phyloP scores from a whole-genome alignment of 2,797 vertebrate species.

The Periparus ater region DNA sequence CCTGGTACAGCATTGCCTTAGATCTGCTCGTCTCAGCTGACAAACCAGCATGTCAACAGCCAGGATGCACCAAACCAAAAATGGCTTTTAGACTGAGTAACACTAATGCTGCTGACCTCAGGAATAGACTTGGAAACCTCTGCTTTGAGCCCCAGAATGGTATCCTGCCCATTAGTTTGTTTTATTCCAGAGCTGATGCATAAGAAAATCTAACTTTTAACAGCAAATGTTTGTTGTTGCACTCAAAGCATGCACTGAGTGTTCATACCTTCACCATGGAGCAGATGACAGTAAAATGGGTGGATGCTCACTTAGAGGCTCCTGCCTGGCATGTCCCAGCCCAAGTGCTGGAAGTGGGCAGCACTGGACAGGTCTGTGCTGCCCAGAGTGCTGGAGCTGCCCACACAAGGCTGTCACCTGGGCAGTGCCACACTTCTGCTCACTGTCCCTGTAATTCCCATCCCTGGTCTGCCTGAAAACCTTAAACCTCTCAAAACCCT shows the following conservation, averaged over 20 bases:
- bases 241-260: not conserved
- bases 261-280: no score
- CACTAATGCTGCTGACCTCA: not conserved
- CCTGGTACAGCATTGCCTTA: not conserved
- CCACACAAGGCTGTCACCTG: not conserved
- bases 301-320: not conserved
- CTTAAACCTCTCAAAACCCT: not conserved
- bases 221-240: not conserved
- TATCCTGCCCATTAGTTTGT: not conserved
- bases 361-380: not conserved
- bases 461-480: not conserved
- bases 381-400: not conserved
- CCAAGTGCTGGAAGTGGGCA: not conserved
- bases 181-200: not conserved
- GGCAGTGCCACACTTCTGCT: fast-evolving
- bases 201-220: not conserved
- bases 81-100: not conserved
- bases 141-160: not conserved
- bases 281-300: no score
- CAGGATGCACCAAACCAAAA: not conserved
- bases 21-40: not conserved
- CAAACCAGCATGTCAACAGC: not conserved
- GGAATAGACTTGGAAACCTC: not conserved
- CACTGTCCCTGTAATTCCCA: fast-evolving
- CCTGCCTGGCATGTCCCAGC: not conserved